phyloP scores from a whole-genome alignment of 2,113 vertebrate species.

The Hystrix brachyura region DNA sequence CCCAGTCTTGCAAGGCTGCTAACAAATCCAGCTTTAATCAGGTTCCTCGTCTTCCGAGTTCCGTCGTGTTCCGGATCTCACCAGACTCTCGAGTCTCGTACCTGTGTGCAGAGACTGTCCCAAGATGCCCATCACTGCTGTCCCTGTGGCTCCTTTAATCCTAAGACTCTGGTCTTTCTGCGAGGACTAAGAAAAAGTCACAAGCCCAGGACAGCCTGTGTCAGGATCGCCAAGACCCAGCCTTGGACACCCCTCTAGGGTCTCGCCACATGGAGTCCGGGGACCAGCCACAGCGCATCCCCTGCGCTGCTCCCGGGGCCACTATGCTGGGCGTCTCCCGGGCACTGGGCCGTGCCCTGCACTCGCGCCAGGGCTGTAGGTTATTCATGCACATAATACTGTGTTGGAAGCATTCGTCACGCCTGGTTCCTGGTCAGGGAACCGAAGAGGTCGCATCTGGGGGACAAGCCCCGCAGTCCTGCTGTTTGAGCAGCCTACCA shows the following conservation, averaged over 20 bases:
- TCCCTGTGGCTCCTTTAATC: no score
- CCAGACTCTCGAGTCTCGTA: background rate
- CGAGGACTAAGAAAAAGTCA: background rate
- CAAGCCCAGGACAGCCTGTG: background rate
- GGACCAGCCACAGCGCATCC: rapidly evolving
- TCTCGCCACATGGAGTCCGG: background rate
- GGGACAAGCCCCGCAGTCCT: no score
- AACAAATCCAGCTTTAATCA: background rate
- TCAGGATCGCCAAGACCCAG: no score
- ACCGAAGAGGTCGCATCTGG: no score
- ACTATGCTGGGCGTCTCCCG: rapidly evolving
- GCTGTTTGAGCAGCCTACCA: no score
- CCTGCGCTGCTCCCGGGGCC: no score
- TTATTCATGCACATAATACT: background rate
- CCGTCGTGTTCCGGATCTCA: background rate
- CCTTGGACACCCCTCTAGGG: rapidly evolving
- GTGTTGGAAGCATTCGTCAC: background rate
- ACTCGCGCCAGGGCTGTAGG: background rate
- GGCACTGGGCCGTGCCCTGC: background rate
- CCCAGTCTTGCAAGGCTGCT: background rate
- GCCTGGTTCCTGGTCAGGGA: no score
- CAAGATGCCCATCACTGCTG: background rate
- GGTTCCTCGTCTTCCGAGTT: background rate
- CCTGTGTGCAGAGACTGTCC: background rate
- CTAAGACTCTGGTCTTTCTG: background rate